phyloP scores from a whole-genome alignment of 1,140 invertebrate genomes.

The Piezodorus guildinii region DNA sequence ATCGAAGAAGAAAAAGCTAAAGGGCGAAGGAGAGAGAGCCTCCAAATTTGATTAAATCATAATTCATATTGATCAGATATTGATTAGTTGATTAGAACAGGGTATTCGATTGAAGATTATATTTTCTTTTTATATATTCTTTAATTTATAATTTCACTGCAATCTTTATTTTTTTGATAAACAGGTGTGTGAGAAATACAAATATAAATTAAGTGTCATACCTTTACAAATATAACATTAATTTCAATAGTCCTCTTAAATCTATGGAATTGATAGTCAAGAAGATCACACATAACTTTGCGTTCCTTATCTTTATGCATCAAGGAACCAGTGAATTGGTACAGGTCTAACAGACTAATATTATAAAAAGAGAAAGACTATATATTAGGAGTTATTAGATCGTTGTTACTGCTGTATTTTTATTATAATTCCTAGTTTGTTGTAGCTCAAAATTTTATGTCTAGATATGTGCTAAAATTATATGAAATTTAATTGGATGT shows the following conservation, averaged over 20 bases:
- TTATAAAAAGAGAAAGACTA: constrained; percentile 10
- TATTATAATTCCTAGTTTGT: too few relatives aligned
- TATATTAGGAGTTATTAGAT: not conserved
- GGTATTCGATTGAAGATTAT: not conserved
- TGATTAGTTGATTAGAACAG: not conserved
- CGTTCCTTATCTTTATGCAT: not conserved
- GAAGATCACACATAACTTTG: constrained; percentile 8
- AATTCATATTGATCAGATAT: too few relatives aligned
- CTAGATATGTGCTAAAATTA: too few relatives aligned
- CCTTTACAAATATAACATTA: not conserved
- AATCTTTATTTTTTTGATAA: too few relatives aligned
- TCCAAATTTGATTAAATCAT: too few relatives aligned
- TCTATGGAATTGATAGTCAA: constrained; percentile 12
- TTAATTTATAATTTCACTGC: too few relatives aligned
- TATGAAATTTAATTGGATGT: too few relatives aligned
- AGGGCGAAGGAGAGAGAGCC: too few relatives aligned
- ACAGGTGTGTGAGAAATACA: too few relatives aligned
- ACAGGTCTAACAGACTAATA: not conserved
- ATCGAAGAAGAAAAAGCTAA: too few relatives aligned
- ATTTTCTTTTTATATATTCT: not conserved
- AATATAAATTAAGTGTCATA: too few relatives aligned
- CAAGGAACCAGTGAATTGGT: constrained; percentile 2
- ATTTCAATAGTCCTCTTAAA: constrained; percentile 1
- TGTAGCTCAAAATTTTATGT: too few relatives aligned
- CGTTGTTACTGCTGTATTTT: not conserved